Evolutionary conservation across 2,888 invertebrate genomes (phyloP).

Genomic region (Acleris laterana): DNA sequence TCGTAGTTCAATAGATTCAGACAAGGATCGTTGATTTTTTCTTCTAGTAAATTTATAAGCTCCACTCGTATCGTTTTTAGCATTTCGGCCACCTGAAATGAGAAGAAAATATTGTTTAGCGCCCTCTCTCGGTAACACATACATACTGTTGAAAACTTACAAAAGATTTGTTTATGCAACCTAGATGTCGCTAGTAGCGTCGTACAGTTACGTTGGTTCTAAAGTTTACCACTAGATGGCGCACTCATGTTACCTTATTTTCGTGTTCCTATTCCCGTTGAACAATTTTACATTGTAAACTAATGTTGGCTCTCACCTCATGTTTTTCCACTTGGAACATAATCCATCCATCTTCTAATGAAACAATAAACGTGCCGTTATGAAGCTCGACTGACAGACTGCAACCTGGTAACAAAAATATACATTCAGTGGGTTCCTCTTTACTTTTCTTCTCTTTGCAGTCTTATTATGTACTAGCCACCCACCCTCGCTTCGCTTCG

Average conservation of each 20-base stretch:
- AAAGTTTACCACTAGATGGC: background rate
- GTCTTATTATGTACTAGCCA: too few species aligned
- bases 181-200: slow-evolving; percentile 5
- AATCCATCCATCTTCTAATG: slow-evolving; percentile 92
- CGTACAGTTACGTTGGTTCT: background rate
- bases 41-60: slow-evolving; percentile 90
- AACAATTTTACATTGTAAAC: too few species aligned
- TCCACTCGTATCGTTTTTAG: slow-evolving; percentile 91
- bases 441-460: too few species aligned
- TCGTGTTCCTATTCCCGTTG: too few species aligned
- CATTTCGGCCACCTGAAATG: slow-evolving; percentile 90
- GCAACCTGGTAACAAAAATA: slow-evolving; percentile 83
- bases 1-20: slow-evolving; percentile 89
- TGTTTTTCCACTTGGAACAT: slow-evolving; percentile 91
- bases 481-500: too few species aligned
- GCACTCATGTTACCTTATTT: background rate
- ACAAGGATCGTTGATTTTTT: slow-evolving; percentile 93
- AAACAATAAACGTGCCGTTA: slow-evolving; percentile 88
- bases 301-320: slow-evolving; percentile 75
- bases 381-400: slow-evolving; percentile 89
- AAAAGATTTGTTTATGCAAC: background rate
- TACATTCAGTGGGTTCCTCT: background rate
- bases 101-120: slow-evolving; percentile 36
- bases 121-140: slow-evolving; percentile 14
- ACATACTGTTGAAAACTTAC: background rate